These are phyloP conservation scores for Drosophila triauraria DNA, from an alignment of 1,140 invertebrate genomes.

Conservation along the genomic window DNA sequence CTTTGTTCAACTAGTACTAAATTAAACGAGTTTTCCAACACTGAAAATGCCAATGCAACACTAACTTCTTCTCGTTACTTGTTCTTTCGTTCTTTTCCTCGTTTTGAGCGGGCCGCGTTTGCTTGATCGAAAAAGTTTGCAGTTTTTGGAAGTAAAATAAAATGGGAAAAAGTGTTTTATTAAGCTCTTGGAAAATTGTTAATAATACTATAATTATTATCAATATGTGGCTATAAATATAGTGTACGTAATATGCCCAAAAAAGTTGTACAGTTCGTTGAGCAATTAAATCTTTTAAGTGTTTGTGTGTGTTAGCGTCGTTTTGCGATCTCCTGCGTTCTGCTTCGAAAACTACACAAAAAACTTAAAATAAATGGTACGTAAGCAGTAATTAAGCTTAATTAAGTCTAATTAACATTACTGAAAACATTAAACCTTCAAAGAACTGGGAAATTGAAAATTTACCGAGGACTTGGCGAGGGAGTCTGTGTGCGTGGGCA, in stretches of 20 bases:
- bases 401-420: no score
- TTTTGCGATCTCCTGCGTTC: no score
- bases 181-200: neutral
- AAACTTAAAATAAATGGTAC: neutral
- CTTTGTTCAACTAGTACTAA: neutral
- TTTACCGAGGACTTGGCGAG: neutral
- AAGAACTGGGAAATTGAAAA: neutral
- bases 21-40: neutral
- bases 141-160: neutral
- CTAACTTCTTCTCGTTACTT: no score
- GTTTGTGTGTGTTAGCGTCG: no score
- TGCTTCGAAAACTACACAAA: neutral
- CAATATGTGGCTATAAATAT: no score
- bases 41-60: neutral
- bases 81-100: neutral
- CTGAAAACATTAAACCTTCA: neutral
- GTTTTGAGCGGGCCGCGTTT: neutral
- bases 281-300: neutral
- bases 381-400: neutral
- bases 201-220: neutral
- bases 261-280: no score
- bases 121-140: neutral
- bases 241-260: neutral
- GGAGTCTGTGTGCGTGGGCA: neutral
- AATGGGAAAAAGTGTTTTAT: no score